phyloP scores from a whole-genome alignment of 2,888 invertebrate genomes.

The Iphiclides podalirius region DNA sequence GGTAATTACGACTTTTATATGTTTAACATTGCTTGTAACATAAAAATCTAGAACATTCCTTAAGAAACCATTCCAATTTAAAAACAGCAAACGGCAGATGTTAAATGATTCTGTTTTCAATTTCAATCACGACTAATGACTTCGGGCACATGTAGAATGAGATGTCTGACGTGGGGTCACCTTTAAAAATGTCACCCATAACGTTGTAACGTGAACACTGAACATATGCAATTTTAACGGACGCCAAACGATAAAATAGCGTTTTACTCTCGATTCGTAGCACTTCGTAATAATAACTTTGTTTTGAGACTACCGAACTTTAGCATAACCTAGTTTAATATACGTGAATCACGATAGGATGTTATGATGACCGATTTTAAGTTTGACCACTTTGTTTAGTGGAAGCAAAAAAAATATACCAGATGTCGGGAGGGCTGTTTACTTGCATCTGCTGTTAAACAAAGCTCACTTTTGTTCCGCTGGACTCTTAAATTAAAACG shows the following conservation, averaged over 20 bases:
- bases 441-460: conserved; percentile 73
- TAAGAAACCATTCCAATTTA: no score
- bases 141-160: conserved; percentile 52
- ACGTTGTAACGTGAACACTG: neutral
- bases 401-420: conserved; percentile 70
- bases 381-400: conserved; percentile 45
- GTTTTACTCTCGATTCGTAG: neutral
- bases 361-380: conserved; percentile 31
- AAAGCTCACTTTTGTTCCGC: conserved; percentile 61
- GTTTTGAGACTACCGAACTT: neutral
- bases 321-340: conserved; percentile 14
- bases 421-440: conserved; percentile 70
- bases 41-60: no score
- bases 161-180: conserved; percentile 40
- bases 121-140: conserved; percentile 49
- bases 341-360: conserved; percentile 18
- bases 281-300: no score
- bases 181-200: conserved; percentile 1
- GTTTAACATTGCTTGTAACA: no score
- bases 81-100: neutral
- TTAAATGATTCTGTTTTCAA: conserved; percentile 24
- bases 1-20: no score
- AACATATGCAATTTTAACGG: neutral
- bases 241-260: neutral
- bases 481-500: conserved; percentile 47